Percentiles rank a stretch among this genome's conserved stretches.
Evolutionary conservation across 2,797 vertebrate species (phyloP).

Genomic region (Pelodytes ibericus): DNA sequence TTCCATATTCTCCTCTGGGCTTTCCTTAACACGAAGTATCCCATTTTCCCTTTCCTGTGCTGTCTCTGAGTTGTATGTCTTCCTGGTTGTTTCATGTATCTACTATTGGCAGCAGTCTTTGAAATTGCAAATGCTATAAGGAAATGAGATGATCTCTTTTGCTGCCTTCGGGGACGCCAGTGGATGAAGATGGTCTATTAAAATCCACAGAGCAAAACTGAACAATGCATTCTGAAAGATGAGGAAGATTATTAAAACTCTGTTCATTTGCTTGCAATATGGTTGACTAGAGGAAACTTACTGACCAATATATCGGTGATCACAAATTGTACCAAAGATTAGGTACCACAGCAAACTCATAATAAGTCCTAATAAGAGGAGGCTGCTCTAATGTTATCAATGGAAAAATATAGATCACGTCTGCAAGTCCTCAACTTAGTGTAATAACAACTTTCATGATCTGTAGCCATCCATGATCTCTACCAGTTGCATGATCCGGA

Average conservation of each 20-base stretch:
- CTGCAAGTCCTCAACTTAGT: no score
- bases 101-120: constrained; percentile 43
- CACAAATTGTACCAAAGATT: neutral
- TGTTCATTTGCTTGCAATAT: neutral
- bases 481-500: no score
- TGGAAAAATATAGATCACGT: no score
- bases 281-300: neutral
- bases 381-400: no score
- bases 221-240: constrained; percentile 18
- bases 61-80: constrained; percentile 49
- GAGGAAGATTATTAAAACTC: neutral
- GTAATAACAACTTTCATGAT: no score
- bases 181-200: constrained; percentile 54
- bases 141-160: constrained; percentile 49
- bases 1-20: constrained; percentile 43
- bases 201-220: constrained; percentile 51
- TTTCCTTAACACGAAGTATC: constrained; percentile 45
- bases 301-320: constrained; percentile 8
- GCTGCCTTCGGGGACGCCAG: constrained; percentile 46
- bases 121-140: constrained; percentile 54
- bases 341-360: neutral
- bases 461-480: no score
- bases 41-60: constrained; percentile 42
- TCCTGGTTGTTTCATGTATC: constrained; percentile 49
- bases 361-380: neutral